Base-by-base conservation (phyloP, 1,140 invertebrate genomes). In the Drosophila grimshawi region DNA sequence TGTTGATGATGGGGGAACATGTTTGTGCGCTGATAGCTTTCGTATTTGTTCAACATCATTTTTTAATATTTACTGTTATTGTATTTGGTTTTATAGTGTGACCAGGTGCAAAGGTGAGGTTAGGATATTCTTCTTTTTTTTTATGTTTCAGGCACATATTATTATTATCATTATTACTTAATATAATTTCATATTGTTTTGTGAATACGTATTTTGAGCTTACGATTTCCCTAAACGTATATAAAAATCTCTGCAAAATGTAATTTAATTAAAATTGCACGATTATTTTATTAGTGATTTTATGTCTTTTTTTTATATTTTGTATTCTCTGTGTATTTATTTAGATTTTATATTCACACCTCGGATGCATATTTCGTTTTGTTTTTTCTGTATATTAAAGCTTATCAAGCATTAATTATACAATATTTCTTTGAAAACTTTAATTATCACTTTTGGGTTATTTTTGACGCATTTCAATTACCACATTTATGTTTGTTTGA, bases 41-140 rank as follows among this genome's bases (percentile, higher is more conserved):
- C 83, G 88, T 89, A 80, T 80, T 90, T 88, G 65, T 91, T 85
- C 65, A 88, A 81, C 80, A 86, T 86, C 86, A 86, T 90, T 90
- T 90, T 90, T 35, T 19, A 19, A 19, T 19, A 19, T 30, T 56
- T 41, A 27, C 43, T 63, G 19, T 19, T 29, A 33, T 27, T 45
- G 46, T 53, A 41, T 30, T 57, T 41, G 7, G 32, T 57, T 67
- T 66, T 56, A 53, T 59, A 59, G 45, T 57, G 52, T 64, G 61
- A 48, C 35, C 68, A 70, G 51, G 41, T 64, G 52, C 68, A 49
- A 48, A 8, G 27, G 10, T 37, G n/a, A 51, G 49, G 29, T 55
- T 33, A 33, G 5, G 32, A 37, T 55, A 1, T 19, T 19, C 19
- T 19, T 19, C 19, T 19, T 1, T 19, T 19, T 19, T 19, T 19